Base-by-base conservation (phyloP, 2,888 invertebrate genomes). In the Drosophila testacea region DNA sequence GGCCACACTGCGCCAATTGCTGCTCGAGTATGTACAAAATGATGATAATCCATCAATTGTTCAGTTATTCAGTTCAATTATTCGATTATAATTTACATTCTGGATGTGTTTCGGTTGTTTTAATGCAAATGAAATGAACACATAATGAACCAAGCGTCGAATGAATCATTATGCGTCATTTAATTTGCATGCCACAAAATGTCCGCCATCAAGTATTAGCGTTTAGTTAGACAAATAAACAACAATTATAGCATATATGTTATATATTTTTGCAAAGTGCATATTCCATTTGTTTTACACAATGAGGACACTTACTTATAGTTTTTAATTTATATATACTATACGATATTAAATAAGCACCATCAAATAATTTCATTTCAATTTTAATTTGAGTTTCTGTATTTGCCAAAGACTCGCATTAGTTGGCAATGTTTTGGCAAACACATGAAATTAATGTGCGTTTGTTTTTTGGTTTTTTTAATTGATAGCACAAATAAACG, bases 1-100 rank as follows among this genome's bases (percentile, higher is more conserved):
- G 95, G 96, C 96, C 93, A 97, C 97, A 95, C 96, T 97, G 94
- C 96, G 97, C 95, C 96, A 97, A 95, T 95, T 97, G 95, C 96
- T 97, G 94, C 96, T 97, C 96, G 97, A 97, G 97, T 96, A 96
- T 93, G 94, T 94, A 63, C 27, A 57, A 6, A 3, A 16, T 38
- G 13, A 7, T 30, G 13, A 7, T 32, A 34, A 30, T 30, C 34
- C n/a, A 51, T 22, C 30, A 57, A 28, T 13, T 27, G 6, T 16
- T 7, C 41, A 42, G 6, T 42, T 59, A 9, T 41, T 59, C 13
- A 11, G 13, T 57, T 47, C 16, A 47, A 7, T 47, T 46, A 38
- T 28, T 38, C 7, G 9, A 38, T 38, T 51, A 9, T 38, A 38
- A 39, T 52, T 52, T 52, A 0, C 10, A 39, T 52, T 56, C 22